Evolutionary conservation across 2,888 invertebrate genomes (phyloP), one percentile per base, ranked within the genome.

Genomic region (Spodoptera exigua): DNA sequence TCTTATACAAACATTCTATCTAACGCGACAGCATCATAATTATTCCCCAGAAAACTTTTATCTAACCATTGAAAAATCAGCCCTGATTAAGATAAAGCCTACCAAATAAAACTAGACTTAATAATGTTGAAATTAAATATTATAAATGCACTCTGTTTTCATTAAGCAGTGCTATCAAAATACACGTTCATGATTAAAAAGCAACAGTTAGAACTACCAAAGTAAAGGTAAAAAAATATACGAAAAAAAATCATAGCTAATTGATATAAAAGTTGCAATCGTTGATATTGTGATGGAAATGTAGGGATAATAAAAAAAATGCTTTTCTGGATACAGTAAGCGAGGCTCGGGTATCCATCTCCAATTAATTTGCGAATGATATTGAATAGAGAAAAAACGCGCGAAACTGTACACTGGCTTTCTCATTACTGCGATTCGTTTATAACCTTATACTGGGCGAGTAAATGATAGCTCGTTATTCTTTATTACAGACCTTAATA

Each of bases 331-430:
- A 53, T 61, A 73, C 73, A 54, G 68, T 53, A 62, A 72, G 49
- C 66, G 46, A 56, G 55, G 74, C 75, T 82, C 80, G 34, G 72
- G 61, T 85, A 72, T 69, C 82, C 70, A 70, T 78, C 83, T 85
- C 84, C 86, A 86, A 88, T 88, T 87, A 87, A 85, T 86, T 84
- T 80, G 76, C 71, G 72, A 86, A 80, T 83, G 83, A 84, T 85
- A 82, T 81, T 77, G 74, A 70, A 78, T 76, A 77, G 71, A 73
- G 65, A 76, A 81, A 82, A 81, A 80, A 74, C 58, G 52, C 71
- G 57, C 54, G 84, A 74, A 83, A 84, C 62, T 17, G 53, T 65
- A 81, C 65, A 79, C 81, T 59, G 68, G 60, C 75, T 68, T 78
- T 82, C 81, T 87, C 83, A 82, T 86, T 86, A 86, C 78, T 74